Conservation (phyloP, 1,140 invertebrate species). For the Drosophila nikananu region DNA sequence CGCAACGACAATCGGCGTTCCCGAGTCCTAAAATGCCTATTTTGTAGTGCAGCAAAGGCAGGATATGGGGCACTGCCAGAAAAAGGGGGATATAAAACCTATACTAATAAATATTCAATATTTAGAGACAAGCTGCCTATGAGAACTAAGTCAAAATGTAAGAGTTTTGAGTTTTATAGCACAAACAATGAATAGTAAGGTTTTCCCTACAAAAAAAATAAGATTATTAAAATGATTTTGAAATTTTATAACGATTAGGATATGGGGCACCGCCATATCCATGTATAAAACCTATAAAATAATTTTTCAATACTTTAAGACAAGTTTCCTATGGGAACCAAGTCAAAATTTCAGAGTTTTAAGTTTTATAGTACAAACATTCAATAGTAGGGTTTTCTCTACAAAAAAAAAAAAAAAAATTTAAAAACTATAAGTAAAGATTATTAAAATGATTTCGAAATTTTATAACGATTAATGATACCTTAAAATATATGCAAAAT, state of each 20-base stretch:
- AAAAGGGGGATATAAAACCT: too few relatives aligned
- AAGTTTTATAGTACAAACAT: neutral
- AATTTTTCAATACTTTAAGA: too few relatives aligned
- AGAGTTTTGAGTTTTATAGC: neutral
- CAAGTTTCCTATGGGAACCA: neutral
- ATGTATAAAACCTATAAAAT: too few relatives aligned
- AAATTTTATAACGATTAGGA: neutral
- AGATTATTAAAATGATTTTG: neutral
- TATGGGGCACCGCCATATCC: neutral
- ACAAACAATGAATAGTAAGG: too few relatives aligned
- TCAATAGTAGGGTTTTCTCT: too few relatives aligned
- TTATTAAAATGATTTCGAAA: neutral
- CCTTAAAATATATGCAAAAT: neutral
- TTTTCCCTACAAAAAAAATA: too few relatives aligned
- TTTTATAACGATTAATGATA: neutral
- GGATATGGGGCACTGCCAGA: conserved; percentile 1
- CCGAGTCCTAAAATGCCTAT: conserved; percentile 59
- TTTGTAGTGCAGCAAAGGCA: conserved; percentile 52
- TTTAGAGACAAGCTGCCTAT: neutral
- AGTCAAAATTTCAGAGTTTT: neutral
- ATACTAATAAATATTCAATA: too few relatives aligned
- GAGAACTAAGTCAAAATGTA: neutral
- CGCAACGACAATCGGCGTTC: conserved; percentile 35
- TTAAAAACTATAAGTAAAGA: too few relatives aligned
- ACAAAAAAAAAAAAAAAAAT: too few relatives aligned